A percentile compares a stretch with the other conserved stretches of the same genome.
These are phyloP conservation scores for Stegodyphus mimosarum DNA, from an alignment of 1,140 invertebrate species.

Conservation along the genomic window DNA sequence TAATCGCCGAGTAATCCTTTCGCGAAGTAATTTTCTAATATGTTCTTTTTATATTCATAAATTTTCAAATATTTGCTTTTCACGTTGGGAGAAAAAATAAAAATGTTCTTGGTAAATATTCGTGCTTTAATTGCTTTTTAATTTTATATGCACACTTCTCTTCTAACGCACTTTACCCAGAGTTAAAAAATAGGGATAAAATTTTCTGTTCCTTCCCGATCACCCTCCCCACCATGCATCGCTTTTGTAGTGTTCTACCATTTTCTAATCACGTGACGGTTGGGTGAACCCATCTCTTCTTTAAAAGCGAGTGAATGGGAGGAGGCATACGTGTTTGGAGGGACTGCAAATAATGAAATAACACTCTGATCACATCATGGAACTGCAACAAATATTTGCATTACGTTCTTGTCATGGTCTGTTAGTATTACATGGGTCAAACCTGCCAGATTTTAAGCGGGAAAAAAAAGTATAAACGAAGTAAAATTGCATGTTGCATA, in stretches of 20 bases:
- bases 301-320: background rate
- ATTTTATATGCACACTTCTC: constrained; percentile 3
- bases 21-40: no score
- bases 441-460: no score
- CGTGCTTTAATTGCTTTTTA: constrained; percentile 14
- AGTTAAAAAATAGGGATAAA: background rate
- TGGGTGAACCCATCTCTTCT: constrained; percentile 18
- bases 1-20: no score
- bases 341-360: background rate
- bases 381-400: constrained; percentile 18
- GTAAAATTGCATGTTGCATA: no score
- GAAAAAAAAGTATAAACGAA: no score
- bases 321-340: background rate
- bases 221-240: background rate
- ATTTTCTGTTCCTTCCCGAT: background rate
- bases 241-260: constrained; percentile 6
- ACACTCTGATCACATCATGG: background rate
- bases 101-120: background rate
- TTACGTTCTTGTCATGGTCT: constrained; percentile 23
- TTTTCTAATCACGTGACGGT: constrained; percentile 34
- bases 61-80: no score
- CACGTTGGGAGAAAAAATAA: background rate
- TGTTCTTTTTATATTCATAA: no score
- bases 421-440: background rate
- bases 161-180: constrained; percentile 5